Percentiles rank a stretch among this genome's conserved stretches.
These are phyloP conservation scores for Camponotus pennsylvanicus DNA, from an alignment of 1,140 invertebrate species.

Conservation along the genomic window DNA sequence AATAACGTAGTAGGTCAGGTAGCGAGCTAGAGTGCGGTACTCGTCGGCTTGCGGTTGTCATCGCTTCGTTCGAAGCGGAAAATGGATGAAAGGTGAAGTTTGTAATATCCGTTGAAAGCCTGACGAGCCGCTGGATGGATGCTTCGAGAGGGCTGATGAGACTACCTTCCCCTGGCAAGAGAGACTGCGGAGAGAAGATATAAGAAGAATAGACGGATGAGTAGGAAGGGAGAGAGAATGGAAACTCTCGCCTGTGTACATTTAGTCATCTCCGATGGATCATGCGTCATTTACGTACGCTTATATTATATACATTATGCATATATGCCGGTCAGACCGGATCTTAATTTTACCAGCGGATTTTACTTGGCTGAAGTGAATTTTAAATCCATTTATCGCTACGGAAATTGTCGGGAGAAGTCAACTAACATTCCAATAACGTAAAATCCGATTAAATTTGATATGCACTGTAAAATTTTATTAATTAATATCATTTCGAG, in stretches of 20 bases:
- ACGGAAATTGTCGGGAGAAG: background rate
- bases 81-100: slow-evolving; percentile 75
- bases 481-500: slow-evolving; percentile 23
- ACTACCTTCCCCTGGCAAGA: slow-evolving; percentile 42
- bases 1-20: slow-evolving; percentile 28
- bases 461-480: background rate
- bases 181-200: slow-evolving; percentile 23
- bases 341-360: slow-evolving; percentile 25
- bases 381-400: slow-evolving; percentile 9
- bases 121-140: slow-evolving; percentile 69
- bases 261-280: slow-evolving; percentile 41
- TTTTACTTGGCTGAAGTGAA: background rate
- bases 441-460: background rate
- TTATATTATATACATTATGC: background rate
- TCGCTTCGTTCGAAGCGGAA: slow-evolving; percentile 55
- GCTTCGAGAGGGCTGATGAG: slow-evolving; percentile 66
- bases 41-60: slow-evolving; percentile 52
- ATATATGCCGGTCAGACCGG: background rate
- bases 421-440: background rate
- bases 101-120: slow-evolving; percentile 76
- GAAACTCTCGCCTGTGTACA: slow-evolving; percentile 30
- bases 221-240: slow-evolving; percentile 35
- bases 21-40: slow-evolving; percentile 25
- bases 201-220: slow-evolving; percentile 55
- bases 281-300: slow-evolving; percentile 29